A percentile compares a stretch with the other conserved stretches of the same genome.
phyloP scores from a whole-genome alignment of 2,888 invertebrate genomes.

The Cylloceria caligata region DNA sequence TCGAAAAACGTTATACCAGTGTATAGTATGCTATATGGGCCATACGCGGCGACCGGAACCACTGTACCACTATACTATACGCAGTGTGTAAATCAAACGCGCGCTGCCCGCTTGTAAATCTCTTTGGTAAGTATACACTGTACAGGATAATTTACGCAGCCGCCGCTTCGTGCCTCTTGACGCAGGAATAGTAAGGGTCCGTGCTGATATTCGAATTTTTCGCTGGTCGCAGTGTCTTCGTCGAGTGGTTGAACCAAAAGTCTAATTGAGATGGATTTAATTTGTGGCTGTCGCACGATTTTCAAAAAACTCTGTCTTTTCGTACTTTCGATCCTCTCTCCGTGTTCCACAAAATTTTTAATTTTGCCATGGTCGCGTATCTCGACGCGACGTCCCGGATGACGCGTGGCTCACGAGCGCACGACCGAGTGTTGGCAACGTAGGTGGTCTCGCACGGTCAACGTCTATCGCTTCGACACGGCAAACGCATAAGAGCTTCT shows the following conservation, averaged over 20 bases:
- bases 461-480: conserved; percentile 11
- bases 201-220: conserved; percentile 42
- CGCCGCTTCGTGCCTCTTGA: conserved; percentile 71
- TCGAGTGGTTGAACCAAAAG: background rate
- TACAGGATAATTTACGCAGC: conserved; percentile 83
- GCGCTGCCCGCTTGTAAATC: conserved; percentile 83
- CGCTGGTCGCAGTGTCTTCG: background rate
- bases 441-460: conserved; percentile 53
- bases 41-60: conserved; percentile 66
- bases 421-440: conserved; percentile 43
- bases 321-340: too few species aligned
- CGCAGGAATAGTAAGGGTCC: conserved; percentile 56
- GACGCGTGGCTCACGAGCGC: conserved; percentile 60
- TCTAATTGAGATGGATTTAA: conserved; percentile 8
- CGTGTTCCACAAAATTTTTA: too few species aligned
- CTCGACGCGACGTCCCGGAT: conserved; percentile 54
- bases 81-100: conserved; percentile 83
- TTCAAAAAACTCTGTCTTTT: background rate
- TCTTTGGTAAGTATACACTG: conserved; percentile 83
- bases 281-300: background rate
- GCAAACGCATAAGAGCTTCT: background rate
- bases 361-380: background rate
- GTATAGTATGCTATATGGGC: conserved; percentile 65
- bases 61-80: conserved; percentile 39
- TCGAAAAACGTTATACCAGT: conserved; percentile 74